A percentile compares a stretch with the other conserved stretches of the same genome.
Evolutionary conservation across 2,888 invertebrate genomes (phyloP).

Genomic region (Malachius bipustulatus): DNA sequence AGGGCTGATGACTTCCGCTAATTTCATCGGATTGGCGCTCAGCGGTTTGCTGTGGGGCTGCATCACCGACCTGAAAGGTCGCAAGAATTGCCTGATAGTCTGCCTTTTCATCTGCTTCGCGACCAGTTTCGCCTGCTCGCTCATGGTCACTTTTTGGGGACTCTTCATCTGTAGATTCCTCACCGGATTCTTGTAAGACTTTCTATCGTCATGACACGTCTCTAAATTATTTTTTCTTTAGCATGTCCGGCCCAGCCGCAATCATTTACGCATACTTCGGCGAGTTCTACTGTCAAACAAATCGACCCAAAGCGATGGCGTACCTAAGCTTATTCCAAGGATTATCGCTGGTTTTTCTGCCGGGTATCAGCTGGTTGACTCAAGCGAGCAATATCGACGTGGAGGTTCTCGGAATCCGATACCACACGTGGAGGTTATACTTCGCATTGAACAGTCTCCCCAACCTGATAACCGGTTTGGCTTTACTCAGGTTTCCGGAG

Average conservation of each 20-base stretch:
- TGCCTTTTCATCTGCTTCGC: conserved; percentile 16
- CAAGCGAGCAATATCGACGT: conserved; percentile 19
- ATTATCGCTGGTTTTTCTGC: conserved; percentile 35
- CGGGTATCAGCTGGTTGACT: conserved; percentile 32
- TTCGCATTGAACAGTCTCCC: conserved; percentile 54
- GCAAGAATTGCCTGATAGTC: conserved; percentile 16
- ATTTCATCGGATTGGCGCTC: conserved; percentile 17
- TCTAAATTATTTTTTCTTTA: conserved; percentile 19
- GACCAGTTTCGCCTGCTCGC: conserved; percentile 13
- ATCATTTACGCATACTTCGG: conserved; percentile 37
- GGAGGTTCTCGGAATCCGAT: conserved; percentile 34
- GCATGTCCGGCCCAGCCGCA: conserved; percentile 33
- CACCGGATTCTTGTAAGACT: conserved; percentile 22
- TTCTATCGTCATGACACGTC: no score
- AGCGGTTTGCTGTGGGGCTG: conserved; percentile 21
- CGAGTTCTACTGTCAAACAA: conserved; percentile 33
- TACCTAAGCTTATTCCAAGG: conserved; percentile 33
- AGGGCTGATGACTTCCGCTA: conserved; percentile 19
- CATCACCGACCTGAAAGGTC: conserved; percentile 19
- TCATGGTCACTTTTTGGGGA: conserved; percentile 19
- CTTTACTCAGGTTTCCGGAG: conserved; percentile 52
- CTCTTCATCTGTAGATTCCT: conserved; percentile 17
- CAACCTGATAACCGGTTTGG: conserved; percentile 46
- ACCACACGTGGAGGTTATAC: conserved; percentile 66
- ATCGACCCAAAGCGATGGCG: conserved; percentile 33